Evolutionary conservation across 2,113 vertebrate species (phyloP).

Genomic region (Lates calcarifer): DNA sequence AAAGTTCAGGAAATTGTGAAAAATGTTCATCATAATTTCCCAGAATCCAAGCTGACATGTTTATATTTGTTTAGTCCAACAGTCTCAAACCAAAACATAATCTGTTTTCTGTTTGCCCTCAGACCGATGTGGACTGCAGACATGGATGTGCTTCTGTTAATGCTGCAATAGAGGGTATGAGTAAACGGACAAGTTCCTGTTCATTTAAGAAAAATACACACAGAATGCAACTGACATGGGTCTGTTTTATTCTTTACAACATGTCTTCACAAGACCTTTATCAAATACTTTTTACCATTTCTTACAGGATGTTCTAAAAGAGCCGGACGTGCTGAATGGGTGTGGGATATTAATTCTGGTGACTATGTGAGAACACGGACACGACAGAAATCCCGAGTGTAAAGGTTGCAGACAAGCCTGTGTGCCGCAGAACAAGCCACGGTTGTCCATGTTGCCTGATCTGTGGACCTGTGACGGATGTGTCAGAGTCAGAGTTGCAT

Average conservation of each 20-base stretch:
- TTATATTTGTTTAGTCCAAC: background rate
- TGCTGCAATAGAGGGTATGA: no score
- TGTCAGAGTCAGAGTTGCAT: constrained; percentile 35
- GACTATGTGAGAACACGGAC: background rate
- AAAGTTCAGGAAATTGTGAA: background rate
- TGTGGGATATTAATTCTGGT: constrained; percentile 5
- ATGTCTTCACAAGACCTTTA: background rate
- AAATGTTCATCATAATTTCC: background rate
- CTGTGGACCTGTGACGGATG: constrained; percentile 44
- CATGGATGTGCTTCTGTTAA: no score
- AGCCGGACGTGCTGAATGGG: background rate
- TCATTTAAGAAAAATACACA: background rate
- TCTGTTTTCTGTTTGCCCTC: no score
- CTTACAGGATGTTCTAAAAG: background rate
- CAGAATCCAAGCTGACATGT: background rate
- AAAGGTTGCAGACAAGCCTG: constrained; percentile 13
- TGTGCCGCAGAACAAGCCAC: constrained; percentile 14
- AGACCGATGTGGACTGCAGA: no score
- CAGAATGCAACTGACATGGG: background rate
- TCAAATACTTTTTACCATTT: background rate
- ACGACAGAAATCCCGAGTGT: background rate
- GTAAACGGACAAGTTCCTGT: no score
- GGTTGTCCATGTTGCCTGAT: constrained; percentile 4
- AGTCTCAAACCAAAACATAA: no score
- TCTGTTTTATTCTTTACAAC: background rate